Percentiles rank a stretch among this genome's conserved stretches.
Conservation (phyloP, 2,888 invertebrate genomes). For the Ectemnius cavifrons region DNA sequence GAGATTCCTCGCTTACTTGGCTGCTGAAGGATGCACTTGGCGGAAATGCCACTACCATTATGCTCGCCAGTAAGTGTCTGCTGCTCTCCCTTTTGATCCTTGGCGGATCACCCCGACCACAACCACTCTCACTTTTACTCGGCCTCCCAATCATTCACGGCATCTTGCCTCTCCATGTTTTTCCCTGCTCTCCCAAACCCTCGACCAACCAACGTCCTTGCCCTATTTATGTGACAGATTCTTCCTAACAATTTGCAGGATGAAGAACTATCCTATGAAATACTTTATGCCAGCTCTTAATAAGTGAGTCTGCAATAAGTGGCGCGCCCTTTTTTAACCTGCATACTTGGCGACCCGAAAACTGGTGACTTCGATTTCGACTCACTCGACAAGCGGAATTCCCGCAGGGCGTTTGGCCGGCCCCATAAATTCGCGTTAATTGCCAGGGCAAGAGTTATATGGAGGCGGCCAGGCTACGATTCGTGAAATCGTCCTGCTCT, state of each 20-base stretch:
- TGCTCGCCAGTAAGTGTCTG: slow-evolving; percentile 85
- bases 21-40: slow-evolving; percentile 89
- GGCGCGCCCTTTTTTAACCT: background rate
- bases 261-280: too few relatives aligned
- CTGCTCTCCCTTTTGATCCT: slow-evolving; percentile 46
- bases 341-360: too few relatives aligned
- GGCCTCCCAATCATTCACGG: slow-evolving; percentile 8
- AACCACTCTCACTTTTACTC: slow-evolving; percentile 32
- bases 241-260: too few relatives aligned
- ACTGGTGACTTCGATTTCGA: too few relatives aligned
- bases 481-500: slow-evolving; percentile 51
- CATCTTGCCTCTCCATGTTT: background rate
- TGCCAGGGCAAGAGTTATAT: slow-evolving; percentile 52
- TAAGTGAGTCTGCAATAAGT: too few relatives aligned
- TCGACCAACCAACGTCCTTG: background rate
- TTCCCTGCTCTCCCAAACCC: background rate
- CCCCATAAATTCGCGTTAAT: slow-evolving; percentile 56
- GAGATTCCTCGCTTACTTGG: slow-evolving; percentile 90
- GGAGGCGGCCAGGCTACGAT: slow-evolving; percentile 43
- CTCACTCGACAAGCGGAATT: too few relatives aligned
- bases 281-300: too few relatives aligned
- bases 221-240: too few relatives aligned
- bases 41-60: slow-evolving; percentile 87
- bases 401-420: too few relatives aligned
- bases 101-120: slow-evolving; percentile 3